Evolutionary conservation across 2,113 vertebrate genomes (phyloP).

Genomic region (Tragelaphus strepsiceros): DNA sequence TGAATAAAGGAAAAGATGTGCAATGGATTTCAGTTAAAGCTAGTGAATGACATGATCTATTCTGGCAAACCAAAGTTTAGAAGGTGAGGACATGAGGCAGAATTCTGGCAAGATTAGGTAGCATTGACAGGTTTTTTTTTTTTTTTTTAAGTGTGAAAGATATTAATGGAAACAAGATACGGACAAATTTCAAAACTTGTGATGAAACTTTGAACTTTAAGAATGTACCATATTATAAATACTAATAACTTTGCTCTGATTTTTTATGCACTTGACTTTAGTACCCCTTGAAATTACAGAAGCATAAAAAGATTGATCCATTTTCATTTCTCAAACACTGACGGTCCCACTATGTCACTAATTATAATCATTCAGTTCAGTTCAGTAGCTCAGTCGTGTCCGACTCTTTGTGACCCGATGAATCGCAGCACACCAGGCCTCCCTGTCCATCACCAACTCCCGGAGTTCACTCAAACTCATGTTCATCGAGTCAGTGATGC

Average conservation of each 20-base stretch:
- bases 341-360: neutral
- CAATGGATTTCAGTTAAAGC: neutral
- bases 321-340: neutral
- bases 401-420: rapidly evolving
- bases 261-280: neutral
- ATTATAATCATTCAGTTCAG: neutral
- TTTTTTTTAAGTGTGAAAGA: neutral
- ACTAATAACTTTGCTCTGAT: neutral
- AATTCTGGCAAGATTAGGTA: neutral
- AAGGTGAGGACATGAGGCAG: neutral
- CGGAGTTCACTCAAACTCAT: too few species aligned
- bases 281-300: neutral
- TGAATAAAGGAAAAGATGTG: neutral
- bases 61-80: neutral
- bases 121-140: neutral
- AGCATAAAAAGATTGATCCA: neutral
- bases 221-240: neutral
- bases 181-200: neutral
- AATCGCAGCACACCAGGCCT: rapidly evolving
- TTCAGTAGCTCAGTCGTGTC: too few species aligned
- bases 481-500: rapidly evolving
- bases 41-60: neutral
- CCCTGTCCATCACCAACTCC: too few species aligned
- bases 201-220: neutral
- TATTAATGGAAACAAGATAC: neutral